Base-by-base conservation (phyloP, 2,113 vertebrate species). In the Paraplagusia blochii region DNA sequence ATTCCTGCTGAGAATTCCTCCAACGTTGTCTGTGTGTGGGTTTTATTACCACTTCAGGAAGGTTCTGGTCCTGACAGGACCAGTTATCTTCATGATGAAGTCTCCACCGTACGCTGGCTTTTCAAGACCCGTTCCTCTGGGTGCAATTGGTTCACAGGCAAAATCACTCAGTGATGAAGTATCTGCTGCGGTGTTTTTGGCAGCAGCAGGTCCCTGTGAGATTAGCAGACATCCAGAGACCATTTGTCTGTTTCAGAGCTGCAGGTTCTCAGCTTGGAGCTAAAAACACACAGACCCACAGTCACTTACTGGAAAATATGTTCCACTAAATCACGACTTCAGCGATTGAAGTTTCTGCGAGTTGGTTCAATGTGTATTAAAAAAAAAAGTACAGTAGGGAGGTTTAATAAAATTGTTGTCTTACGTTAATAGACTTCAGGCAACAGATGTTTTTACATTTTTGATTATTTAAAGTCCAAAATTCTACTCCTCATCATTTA, bases 171-270 rank as follows among this genome's bases (percentile, higher is more conserved):
- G 12, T 53, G 17, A 54, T 53, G 9, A 18, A 29, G 52, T 9
- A 52, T 44, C 53, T 14, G 14, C 57, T 48, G 14, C 9, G 11
- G 10, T 40, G 8, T 40, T 11, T 40, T 40, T 81, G 79, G 67
- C 60, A 59, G 53, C 57, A 54, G 66, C 50, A 29, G 57, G 45
- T 29, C 64, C 10, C 36, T 58, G 53, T 40, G 63, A 61, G 66
- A 53, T 55, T 60, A 48, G 45, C 54, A 60, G 55, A 45, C 46
- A 33, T 7, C 46, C 15, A 43, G 7, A 19, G 22, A 12, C 16
- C 22, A 59, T 42, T 33, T 47, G 13, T 17, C 10, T 9, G 1
- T 45, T 36, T 34, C 4, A 34, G 34, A 2, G 8, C 17, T 3
- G 3, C 7, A 29, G n/a, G 47, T 22, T 19, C 17, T 4, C 15